Conservation (phyloP, 1,140 invertebrate species). For the Sinella curviseta region DNA sequence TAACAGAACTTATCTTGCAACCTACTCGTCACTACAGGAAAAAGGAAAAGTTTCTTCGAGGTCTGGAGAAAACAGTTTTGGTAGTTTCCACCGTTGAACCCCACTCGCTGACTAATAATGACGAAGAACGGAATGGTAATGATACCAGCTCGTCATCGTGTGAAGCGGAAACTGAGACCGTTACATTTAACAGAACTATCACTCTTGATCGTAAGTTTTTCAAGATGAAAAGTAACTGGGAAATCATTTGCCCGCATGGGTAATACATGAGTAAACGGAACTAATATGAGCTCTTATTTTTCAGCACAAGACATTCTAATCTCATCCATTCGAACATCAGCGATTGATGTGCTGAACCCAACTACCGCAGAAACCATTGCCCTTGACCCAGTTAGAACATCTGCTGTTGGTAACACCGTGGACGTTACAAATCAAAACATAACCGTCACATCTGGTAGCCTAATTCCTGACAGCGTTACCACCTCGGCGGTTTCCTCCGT, state of each 20-base stretch:
- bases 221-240: too few species aligned
- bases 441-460: not conserved
- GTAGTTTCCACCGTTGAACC: constrained; percentile 94
- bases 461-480: not conserved
- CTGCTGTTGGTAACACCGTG: not conserved
- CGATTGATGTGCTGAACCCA: not conserved
- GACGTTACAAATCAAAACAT: not conserved
- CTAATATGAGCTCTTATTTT: too few species aligned
- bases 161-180: not conserved
- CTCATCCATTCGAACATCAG: not conserved
- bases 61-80: constrained; percentile 89
- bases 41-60: constrained; percentile 94
- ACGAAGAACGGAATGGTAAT: constrained; percentile 20
- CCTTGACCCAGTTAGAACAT: not conserved
- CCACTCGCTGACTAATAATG: not conserved
- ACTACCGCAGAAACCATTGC: too few species aligned
- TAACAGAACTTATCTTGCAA: constrained; percentile 87
- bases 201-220: constrained; percentile 3
- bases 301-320: not conserved
- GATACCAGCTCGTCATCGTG: not conserved
- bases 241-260: too few species aligned
- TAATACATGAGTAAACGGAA: too few species aligned
- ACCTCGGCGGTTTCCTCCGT: not conserved
- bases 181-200: not conserved
- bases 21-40: constrained; percentile 92